Evolutionary conservation across 2,113 vertebrate genomes (phyloP).

Genomic region (Burhinus oedicnemus): DNA sequence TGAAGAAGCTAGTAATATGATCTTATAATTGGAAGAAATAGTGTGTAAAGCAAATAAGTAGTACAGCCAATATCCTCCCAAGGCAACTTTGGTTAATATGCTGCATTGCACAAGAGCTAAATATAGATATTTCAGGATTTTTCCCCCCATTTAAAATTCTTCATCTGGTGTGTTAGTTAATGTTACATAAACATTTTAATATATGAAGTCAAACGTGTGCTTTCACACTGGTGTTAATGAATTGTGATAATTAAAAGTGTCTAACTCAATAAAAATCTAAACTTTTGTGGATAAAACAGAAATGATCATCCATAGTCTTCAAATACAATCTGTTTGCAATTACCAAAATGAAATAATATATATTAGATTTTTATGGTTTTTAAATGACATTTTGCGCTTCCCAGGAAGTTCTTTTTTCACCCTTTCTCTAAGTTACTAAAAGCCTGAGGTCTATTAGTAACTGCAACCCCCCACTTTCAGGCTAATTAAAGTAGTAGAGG

Average conservation of each 20-base stretch:
- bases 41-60: conserved; percentile 57
- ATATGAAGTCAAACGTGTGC: conserved; percentile 61
- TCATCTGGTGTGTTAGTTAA: conserved; percentile 69
- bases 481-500: conserved; percentile 99
- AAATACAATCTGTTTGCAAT: conserved; percentile 79
- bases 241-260: conserved; percentile 71
- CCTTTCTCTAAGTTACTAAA: conserved; percentile 90
- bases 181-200: conserved; percentile 72
- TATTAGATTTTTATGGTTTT: conserved; percentile 83
- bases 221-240: conserved; percentile 66
- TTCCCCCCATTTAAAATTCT: conserved; percentile 44
- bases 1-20: conserved; percentile 24
- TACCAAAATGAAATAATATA: conserved; percentile 78
- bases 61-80: conserved; percentile 39
- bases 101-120: conserved; percentile 66
- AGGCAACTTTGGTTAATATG: conserved; percentile 60
- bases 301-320: conserved; percentile 68
- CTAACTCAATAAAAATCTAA: conserved; percentile 64
- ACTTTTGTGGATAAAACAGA: conserved; percentile 68
- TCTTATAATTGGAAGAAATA: conserved; percentile 68
- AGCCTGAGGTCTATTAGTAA: conserved; percentile 93
- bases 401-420: conserved; percentile 79
- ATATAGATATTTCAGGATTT: conserved; percentile 68
- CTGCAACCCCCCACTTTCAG: conserved; percentile 92
- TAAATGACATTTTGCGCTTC: conserved; percentile 82